Conservation (phyloP, 2,797 vertebrate genomes). For the Thalassophryne amazonica region DNA sequence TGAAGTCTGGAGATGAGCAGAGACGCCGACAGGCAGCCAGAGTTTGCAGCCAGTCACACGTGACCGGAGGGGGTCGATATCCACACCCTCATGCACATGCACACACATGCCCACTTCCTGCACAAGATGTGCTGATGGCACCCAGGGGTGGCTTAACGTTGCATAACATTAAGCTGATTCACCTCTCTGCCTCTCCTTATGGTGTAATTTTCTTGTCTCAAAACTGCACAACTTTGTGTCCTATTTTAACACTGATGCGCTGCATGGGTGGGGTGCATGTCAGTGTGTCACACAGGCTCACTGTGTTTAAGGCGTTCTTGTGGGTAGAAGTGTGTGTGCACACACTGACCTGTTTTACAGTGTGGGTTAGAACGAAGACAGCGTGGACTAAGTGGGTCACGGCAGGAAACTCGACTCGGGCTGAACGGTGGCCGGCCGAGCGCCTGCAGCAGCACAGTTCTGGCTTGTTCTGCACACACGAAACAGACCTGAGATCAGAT, state of each 20-base stretch:
- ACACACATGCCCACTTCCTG: conserved; percentile 24
- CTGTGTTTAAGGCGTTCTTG: background rate
- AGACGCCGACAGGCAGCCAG: no score
- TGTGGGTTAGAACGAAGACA: conserved; percentile 29
- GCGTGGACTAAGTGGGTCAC: conserved; percentile 40
- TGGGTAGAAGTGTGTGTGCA: background rate
- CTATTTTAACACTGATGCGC: conserved; percentile 43
- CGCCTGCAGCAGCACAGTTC: conserved; percentile 42
- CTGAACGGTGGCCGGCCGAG: conserved; percentile 37
- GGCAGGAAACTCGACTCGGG: conserved; percentile 49
- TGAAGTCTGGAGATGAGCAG: no score
- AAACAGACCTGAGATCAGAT: conserved; percentile 16
- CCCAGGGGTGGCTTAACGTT: conserved; percentile 46
- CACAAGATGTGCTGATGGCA: conserved; percentile 44
- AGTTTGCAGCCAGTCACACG: no score
- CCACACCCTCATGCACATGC: background rate
- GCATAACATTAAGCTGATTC: conserved; percentile 65
- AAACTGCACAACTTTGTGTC: conserved; percentile 39
- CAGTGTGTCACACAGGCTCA: background rate
- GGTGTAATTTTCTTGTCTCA: conserved; percentile 63
- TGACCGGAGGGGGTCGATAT: no score
- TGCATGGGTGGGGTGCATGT: background rate
- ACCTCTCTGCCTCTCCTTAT: conserved; percentile 35
- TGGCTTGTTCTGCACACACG: conserved; percentile 4
- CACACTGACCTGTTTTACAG: conserved; percentile 59